These are phyloP conservation scores for Synanthedon tipuliformis DNA, from an alignment of 2,888 invertebrate genomes.

Conservation along the genomic window DNA sequence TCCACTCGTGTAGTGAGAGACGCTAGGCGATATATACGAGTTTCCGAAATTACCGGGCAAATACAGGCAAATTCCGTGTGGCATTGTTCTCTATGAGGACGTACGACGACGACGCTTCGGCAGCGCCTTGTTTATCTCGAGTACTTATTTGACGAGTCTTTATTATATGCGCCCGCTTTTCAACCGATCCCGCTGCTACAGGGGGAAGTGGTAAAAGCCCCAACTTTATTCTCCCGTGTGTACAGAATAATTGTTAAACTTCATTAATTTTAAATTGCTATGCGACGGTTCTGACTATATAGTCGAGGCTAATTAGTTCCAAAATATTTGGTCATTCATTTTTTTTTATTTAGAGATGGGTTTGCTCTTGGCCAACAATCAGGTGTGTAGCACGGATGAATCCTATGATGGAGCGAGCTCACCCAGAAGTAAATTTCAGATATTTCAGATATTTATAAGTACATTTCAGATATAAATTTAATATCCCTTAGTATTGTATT, in stretches of 20 bases:
- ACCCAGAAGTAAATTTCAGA: no score
- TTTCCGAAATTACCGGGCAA: slow-evolving; percentile 33
- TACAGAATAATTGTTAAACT: slow-evolving; percentile 10
- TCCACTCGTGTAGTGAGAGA: slow-evolving; percentile 4
- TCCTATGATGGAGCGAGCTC: no score
- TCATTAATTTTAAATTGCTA: slow-evolving; percentile 25
- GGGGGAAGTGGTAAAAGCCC: not conserved
- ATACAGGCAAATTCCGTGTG: slow-evolving; percentile 22
- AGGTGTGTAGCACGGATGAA: no score
- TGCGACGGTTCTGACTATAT: not conserved
- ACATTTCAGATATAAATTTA: no score
- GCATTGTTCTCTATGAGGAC: slow-evolving; percentile 11
- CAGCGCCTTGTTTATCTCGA: slow-evolving; percentile 24
- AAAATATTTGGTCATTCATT: not conserved
- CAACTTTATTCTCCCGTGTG: not conserved
- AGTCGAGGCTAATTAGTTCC: not conserved
- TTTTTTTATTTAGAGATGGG: no score
- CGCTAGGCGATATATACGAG: slow-evolving; percentile 5
- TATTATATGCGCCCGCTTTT: slow-evolving; percentile 38
- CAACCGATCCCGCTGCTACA: slow-evolving; percentile 6
- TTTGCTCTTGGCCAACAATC: no score
- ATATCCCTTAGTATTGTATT: no score
- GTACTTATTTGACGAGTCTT: slow-evolving; percentile 38
- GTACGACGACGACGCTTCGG: slow-evolving; percentile 5
- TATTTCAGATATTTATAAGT: no score